Evolutionary conservation across 2,113 vertebrate species (phyloP), one percentile per base, ranked within the genome.

Genomic region (Narcine bancroftii): DNA sequence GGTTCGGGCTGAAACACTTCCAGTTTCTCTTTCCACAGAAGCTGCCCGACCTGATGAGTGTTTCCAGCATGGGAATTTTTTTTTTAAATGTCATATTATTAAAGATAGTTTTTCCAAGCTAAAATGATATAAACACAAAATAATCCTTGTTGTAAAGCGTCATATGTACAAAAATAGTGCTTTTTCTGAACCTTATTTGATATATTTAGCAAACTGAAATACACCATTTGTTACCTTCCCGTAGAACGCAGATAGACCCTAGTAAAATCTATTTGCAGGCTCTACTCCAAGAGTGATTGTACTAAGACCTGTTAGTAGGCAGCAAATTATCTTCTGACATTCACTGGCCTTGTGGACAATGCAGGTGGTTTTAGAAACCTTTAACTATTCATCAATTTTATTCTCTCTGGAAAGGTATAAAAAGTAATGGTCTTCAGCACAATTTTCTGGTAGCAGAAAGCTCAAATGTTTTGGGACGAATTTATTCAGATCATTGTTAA

Each of bases 231-330:
- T 66, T 91, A 91, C 69, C 87, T 91, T 69, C 36, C 87, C 69
- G 60, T 69, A 69, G 63, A 91, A 91, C 87, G 69, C 60, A 47
- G 60, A 65, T 89, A 65, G 85, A 63, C 24, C 39, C 39, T 45
- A 63, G 60, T 91, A 91, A 66, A 87, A 91, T 91, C 87, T 91
- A 91, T 91, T 91, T 91, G 60, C 81, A 50, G 63, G 36, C 87
- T 91, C 36, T 91, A 63, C 39, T 91, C 63, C 56, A 91, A 91
- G 63, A 91, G 39, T 6, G 87, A 91, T 91, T 66, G 63, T 42
- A 69, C 56, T 26, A 81, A 45, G 45, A 50, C 42, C 17, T 50
- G 24, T 81, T 50, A 24, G 77, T 33, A 42, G 36, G 63, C 36
- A 29, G 36, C 87, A 87, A 91, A 69, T 91, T 69, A 69, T 91